Percentiles rank a stretch among this genome's conserved stretches.
Evolutionary conservation across 2,113 vertebrate species (phyloP).

Genomic region (Heterocephalus glaber): DNA sequence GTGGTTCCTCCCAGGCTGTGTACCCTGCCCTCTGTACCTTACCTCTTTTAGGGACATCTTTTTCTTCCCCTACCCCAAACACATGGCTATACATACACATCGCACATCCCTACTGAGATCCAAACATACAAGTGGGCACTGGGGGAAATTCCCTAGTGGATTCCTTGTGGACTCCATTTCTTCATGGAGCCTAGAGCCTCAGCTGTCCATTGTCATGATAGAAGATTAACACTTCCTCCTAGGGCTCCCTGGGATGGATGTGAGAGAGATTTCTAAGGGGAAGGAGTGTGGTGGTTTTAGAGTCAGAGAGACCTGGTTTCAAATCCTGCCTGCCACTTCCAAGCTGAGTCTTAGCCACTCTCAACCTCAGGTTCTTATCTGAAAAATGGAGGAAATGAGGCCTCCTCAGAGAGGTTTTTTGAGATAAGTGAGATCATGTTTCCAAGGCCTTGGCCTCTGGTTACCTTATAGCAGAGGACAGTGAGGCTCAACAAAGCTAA

Average conservation of each 20-base stretch:
- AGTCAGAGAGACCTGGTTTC: constrained; percentile 17
- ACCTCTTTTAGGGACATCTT: background rate
- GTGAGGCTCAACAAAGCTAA: background rate
- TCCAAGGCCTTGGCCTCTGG: background rate
- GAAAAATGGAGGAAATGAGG: background rate
- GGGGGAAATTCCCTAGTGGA: background rate
- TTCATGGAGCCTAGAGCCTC: background rate
- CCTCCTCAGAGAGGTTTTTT: background rate
- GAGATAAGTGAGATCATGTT: background rate
- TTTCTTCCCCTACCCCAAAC: background rate
- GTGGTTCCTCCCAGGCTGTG: background rate
- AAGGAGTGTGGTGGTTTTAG: background rate
- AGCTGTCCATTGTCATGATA: background rate
- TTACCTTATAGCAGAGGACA: background rate
- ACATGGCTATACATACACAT: background rate
- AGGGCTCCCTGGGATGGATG: background rate
- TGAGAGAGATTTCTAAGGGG: background rate
- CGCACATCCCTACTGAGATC: background rate
- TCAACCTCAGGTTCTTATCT: constrained; percentile 24
- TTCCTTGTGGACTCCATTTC: background rate
- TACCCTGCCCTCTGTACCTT: background rate
- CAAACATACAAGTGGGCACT: background rate
- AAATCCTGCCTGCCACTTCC: background rate
- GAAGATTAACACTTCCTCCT: background rate
- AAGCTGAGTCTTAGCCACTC: background rate